Conservation (phyloP, 2,888 invertebrate genomes). For the Digitonthophagus gazella region DNA sequence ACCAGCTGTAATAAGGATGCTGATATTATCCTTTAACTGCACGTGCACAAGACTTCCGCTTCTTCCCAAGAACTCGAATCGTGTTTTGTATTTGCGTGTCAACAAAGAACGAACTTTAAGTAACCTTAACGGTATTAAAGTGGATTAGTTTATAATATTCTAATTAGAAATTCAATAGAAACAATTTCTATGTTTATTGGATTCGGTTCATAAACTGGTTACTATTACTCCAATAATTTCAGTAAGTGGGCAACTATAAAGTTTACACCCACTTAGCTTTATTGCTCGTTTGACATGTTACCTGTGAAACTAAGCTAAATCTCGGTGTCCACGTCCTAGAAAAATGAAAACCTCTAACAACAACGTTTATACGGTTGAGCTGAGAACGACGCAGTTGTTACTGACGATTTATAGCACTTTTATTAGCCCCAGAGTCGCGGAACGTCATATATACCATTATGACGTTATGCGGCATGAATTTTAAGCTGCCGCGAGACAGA, state of each 20-base stretch:
- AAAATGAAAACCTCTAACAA: neutral
- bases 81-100: neutral
- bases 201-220: too few relatives aligned
- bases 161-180: too few relatives aligned
- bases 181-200: too few relatives aligned
- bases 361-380: neutral
- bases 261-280: neutral
- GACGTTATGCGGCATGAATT: neutral
- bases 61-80: neutral
- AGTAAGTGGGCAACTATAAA: neutral
- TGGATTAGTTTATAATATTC: too few relatives aligned
- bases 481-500: neutral
- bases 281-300: neutral
- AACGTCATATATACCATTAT: neutral
- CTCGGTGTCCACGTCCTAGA: neutral
- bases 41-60: neutral
- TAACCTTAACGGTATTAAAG: too few relatives aligned
- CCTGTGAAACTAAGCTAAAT: neutral
- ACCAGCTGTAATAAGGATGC: neutral
- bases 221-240: neutral
- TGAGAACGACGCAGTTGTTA: neutral
- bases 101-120: too few relatives aligned
- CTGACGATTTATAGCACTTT: neutral
- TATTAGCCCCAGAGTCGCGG: neutral
- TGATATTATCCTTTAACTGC: neutral